A percentile compares a stretch with the other conserved stretches of the same genome.
phyloP scores from a whole-genome alignment of 2,888 invertebrate genomes.

The Eupithecia vulgata region DNA sequence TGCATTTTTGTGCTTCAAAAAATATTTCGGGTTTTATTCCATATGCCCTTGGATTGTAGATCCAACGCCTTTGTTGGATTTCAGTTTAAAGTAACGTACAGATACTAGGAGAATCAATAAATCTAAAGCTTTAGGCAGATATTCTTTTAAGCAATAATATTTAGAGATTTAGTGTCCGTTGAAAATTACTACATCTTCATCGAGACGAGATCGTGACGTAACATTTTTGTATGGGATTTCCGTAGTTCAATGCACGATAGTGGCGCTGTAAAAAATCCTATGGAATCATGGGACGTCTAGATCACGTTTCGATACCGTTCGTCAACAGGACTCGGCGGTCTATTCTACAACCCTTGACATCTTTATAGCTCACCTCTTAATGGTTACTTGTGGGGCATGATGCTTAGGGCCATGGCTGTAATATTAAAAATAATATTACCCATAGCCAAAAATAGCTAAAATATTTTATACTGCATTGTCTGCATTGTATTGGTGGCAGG shows the following conservation, averaged over 20 bases:
- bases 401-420: conserved; percentile 5
- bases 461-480: no score
- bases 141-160: neutral
- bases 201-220: no score
- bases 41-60: neutral
- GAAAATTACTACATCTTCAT: no score
- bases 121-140: no score
- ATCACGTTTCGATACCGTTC: no score
- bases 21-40: neutral
- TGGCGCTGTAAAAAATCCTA: no score
- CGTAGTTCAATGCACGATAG: no score
- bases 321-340: neutral
- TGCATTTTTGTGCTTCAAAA: neutral
- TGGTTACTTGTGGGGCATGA: neutral
- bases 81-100: no score
- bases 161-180: no score
- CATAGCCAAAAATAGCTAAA: neutral
- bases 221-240: no score
- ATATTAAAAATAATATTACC: neutral
- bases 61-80: neutral
- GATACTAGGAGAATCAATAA: neutral
- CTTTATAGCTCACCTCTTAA: neutral
- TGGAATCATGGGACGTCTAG: no score
- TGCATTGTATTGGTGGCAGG: no score
- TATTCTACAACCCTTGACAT: neutral